Evolutionary conservation across 2,888 invertebrate species (phyloP).

Genomic region (Dione juno): DNA sequence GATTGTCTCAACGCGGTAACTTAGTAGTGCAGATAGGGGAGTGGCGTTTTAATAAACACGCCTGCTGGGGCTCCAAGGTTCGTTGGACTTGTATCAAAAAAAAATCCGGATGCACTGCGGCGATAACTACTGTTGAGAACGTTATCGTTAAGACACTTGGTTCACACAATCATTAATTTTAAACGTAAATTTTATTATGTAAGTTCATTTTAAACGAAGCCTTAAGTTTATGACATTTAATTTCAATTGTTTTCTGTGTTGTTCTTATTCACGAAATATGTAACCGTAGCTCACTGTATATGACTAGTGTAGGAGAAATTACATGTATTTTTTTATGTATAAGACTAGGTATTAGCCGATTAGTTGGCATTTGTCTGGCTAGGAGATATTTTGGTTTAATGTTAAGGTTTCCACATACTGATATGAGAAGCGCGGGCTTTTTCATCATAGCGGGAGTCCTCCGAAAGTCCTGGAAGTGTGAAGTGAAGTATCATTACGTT

Average conservation of each 20-base stretch:
- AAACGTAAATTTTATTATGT: neutral
- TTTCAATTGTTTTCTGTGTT: neutral
- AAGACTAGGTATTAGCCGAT: neutral
- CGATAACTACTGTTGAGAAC: constrained; percentile 75
- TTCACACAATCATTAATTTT: constrained; percentile 69
- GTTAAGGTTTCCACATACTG: too few relatives aligned
- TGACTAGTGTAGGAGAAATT: neutral
- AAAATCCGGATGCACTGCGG: constrained; percentile 73
- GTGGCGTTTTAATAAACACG: constrained; percentile 78
- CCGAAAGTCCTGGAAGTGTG: too few relatives aligned
- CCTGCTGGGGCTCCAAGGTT: constrained; percentile 75
- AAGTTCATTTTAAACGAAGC: neutral
- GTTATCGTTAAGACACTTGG: constrained; percentile 77
- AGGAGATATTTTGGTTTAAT: too few relatives aligned
- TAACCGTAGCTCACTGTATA: neutral
- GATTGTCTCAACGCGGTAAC: constrained; percentile 75
- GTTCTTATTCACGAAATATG: neutral
- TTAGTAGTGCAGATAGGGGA: constrained; percentile 75
- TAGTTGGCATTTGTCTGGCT: neutral
- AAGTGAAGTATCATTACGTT: too few relatives aligned
- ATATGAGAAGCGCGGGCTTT: too few relatives aligned
- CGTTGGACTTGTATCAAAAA: constrained; percentile 80
- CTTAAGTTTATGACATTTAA: neutral
- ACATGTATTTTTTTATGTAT: constrained; percentile 1
- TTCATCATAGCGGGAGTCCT: too few relatives aligned